A percentile compares a stretch with the other conserved stretches of the same genome.
Evolutionary conservation across 2,113 vertebrate genomes (phyloP).

Genomic region (Dasypus novemcinctus): DNA sequence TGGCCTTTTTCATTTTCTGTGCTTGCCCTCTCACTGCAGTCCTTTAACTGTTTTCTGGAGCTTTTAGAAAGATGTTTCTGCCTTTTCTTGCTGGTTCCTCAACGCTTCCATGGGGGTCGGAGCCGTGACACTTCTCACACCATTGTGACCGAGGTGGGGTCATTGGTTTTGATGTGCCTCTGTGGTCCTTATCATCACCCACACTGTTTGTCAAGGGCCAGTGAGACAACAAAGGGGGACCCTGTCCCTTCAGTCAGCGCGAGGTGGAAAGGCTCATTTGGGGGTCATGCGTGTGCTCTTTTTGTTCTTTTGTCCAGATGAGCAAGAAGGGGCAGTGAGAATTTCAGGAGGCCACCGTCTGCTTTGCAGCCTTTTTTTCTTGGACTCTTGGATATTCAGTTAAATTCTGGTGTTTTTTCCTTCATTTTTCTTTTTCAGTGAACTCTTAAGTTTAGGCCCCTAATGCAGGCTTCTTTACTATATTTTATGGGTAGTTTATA

Average conservation of each 20-base stretch:
- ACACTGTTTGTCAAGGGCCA: neutral
- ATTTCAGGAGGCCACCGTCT: neutral
- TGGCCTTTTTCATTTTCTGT: no score
- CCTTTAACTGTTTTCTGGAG: no score
- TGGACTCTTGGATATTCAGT: neutral
- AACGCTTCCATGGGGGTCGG: no score
- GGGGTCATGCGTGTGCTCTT: neutral
- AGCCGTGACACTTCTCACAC: no score
- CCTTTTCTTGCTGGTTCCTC: no score
- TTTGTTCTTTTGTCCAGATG: neutral
- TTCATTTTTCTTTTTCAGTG: neutral
- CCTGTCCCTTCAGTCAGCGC: no score
- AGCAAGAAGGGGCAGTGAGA: neutral
- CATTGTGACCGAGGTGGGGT: no score
- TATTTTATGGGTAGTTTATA: neutral
- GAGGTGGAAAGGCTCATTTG: neutral
- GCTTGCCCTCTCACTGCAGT: no score
- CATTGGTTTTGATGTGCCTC: no score
- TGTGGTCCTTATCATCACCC: neutral
- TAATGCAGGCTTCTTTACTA: neutral
- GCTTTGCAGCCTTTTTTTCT: neutral
- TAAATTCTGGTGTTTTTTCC: neutral
- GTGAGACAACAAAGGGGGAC: neutral
- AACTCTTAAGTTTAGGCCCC: neutral
- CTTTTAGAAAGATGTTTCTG: no score